Evolutionary conservation across 2,888 invertebrate genomes (phyloP), one percentile per base, ranked within the genome.

Genomic region (Cephus sareptanus): DNA sequence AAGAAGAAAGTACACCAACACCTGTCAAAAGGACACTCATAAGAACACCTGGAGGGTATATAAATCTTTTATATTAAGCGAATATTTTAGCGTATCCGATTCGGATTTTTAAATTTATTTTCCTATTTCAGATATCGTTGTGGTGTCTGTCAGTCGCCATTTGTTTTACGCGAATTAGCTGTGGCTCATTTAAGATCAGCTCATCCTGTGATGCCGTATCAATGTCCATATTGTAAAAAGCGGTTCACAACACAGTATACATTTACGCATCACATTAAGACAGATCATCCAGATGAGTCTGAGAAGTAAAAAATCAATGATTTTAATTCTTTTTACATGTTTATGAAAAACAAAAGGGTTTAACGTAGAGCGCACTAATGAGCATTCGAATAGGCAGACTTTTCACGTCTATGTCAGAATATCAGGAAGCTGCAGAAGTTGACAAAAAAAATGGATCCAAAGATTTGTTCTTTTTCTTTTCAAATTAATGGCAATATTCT

Each of bases 131-230:
- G 89, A 75, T 89, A 87, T 79, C 89, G 89, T 31, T 90, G 89
- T 74, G 89, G 89, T 13, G 88, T 90, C 68, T 90, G 89, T 34
- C 88, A 89, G 71, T 90, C 89, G 23, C 89, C 89, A 40, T 90
- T 90, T 73, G 87, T 90, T 15, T 83, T 87, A 35, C 86, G 89
- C 31, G 90, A 90, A 77, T 79, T 90, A 69, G 89, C 89, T 6
- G 87, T 90, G 1, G 89, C 89, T n/a, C 89, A 90, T 82, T 82
- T 90, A 40, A 86, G 89, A 75, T 90, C 89, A n/a, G 90, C 89
- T 33, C 89, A 90, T 80, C 89, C 89, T 13, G 79, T 87, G 34
- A 89, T 90, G 87, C 88, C 89, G 79, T 89, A 88, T 83, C 90
- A 89, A 76, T 89, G 90, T 77, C 90, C 88, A 75, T 89, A 89